phyloP scores from a whole-genome alignment of 2,888 invertebrate genomes.

The Cantharis rufa region DNA sequence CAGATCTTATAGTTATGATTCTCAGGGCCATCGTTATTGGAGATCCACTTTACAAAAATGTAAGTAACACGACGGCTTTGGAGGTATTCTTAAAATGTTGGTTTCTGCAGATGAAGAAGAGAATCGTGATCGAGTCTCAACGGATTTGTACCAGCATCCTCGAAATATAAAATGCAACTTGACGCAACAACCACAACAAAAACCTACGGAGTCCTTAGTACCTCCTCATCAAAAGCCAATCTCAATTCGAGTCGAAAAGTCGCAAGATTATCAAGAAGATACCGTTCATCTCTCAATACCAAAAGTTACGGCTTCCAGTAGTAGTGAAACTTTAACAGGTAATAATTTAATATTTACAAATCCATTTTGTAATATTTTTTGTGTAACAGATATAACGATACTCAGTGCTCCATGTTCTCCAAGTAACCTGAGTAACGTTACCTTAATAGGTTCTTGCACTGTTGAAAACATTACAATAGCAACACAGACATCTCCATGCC shows the following conservation, averaged over 20 bases:
- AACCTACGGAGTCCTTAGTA: conserved; percentile 35
- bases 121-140: conserved; percentile 49
- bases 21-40: conserved; percentile 62
- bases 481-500: conserved; percentile 23
- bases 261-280: conserved; percentile 59
- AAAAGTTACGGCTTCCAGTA: conserved; percentile 74
- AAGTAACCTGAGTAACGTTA: conserved; percentile 74
- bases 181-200: conserved; percentile 39
- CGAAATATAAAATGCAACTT: conserved; percentile 46
- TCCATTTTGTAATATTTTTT: background rate
- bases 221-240: conserved; percentile 53
- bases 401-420: conserved; percentile 71
- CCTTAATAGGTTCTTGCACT: conserved; percentile 66
- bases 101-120: conserved; percentile 59
- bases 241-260: conserved; percentile 56
- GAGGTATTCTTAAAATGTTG: background rate
- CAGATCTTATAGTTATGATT: conserved; percentile 63
- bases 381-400: conserved; percentile 53
- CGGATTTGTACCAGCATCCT: conserved; percentile 48
- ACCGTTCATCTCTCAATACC: conserved; percentile 71
- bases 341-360: background rate
- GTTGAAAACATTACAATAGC: conserved; percentile 53
- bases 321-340: conserved; percentile 80
- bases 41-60: conserved; percentile 67
- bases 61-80: conserved; percentile 48